Base-by-base conservation (phyloP, 2,888 invertebrate genomes). In the Drosophila austrosaltans region DNA sequence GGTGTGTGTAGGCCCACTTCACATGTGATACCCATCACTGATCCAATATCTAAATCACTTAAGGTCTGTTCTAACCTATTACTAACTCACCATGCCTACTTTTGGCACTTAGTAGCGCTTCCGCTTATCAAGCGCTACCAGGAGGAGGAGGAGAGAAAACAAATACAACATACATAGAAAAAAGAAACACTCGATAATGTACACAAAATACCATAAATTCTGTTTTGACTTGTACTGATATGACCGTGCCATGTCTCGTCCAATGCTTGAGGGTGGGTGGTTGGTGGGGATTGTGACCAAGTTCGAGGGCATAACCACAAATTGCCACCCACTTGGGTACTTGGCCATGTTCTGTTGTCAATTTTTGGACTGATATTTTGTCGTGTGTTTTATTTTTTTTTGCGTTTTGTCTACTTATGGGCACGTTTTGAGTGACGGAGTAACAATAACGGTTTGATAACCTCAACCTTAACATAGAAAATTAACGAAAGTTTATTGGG, bases 391-490 rank as follows among this genome's bases (percentile, higher is more conserved):
- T 59, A 6, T 30, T 59, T 58, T 53, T 69, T 44, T 40, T 40
- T 30, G 44, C 28, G 32, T 40, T 16, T 42, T 36, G 8, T 20
- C 36, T 36, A 36, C 16, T 48, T 42, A 59, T 48, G 66, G 70
- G 73, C 82, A 82, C 86, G 82, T 82, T 80, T 72, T 71, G 60
- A 69, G 65, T 79, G 71, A 71, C 42, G 42, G 42, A 42, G 42
- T 42, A 42, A 42, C 42, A 42, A 42, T 6, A 42, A 42, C 42
- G 10, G 22, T 10, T 48, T 48, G 82, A 85, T 82, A 82, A 80
- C 86, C 82, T 82, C 82, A 82, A 82, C 82, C 82, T 82, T 85
- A 82, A 75, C 82, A 75, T 66, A 78, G 70, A 80, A 81, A 40
- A 71, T 61, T 16, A 42, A 42, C 42, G 16, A 42, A 42, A 42